Base-by-base conservation (phyloP, 2,888 invertebrate genomes). In the Chymomyza procnemis region DNA sequence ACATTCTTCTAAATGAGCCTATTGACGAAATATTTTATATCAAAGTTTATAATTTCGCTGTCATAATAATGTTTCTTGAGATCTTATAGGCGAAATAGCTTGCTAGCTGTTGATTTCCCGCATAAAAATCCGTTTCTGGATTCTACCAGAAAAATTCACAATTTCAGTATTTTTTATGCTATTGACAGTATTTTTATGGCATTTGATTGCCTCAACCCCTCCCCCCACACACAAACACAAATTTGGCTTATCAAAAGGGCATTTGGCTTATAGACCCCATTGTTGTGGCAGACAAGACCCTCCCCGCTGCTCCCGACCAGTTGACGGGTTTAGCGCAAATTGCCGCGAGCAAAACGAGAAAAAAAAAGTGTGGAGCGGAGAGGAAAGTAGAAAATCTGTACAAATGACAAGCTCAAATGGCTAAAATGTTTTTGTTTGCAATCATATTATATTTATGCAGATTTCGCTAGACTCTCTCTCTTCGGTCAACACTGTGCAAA, bases 401-500 rank as follows among this genome's bases (percentile, higher is more conserved):
- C 77, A 80, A 83, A 83, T 85, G 83, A 83, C 80, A 78, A 69
- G 78, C 78, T 78, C 78, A 85, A 81, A 87, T 79, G 80, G 76
- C 74, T 80, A 71, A 74, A 87, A 86, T 87, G 82, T 79, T 85
- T 77, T 88, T 86, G 77, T 88, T 85, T 75, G 79, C 82, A 78
- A 87, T 87, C 79, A 87, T 87, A 85, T 87, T 82, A 87, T 80
- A 88, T 85, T 87, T 85, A 88, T 87, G 87, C 79, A 78, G 66
- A n/a, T 12, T 22, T 16, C 6, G 48, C 60, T 26, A 19, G n/a
- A 50, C 16, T n/a, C 16, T 41, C 14, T 26, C n/a, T 16, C 14
- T n/a, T 8, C 14, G 1, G 14, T 16, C 21, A 14, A 19, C 21
- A 14, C 55, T 8, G 26, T 26, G 0, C 26, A 26, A 26, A 26